These are phyloP conservation scores for Myotis myotis DNA, from an alignment of 2,797 vertebrate species.

Conservation along the genomic window DNA sequence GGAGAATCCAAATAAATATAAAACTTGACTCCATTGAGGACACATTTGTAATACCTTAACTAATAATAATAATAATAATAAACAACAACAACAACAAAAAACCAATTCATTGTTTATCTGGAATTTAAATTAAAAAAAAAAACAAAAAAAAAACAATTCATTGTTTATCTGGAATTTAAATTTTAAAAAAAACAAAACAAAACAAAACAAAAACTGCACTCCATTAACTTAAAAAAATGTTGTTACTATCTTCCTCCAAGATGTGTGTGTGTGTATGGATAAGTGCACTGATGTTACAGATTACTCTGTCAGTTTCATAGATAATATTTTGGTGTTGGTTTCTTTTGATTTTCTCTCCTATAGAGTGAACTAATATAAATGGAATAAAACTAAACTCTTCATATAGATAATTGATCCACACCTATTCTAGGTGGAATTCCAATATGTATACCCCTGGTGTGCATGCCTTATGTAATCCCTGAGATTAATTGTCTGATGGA, in stretches of 20 bases:
- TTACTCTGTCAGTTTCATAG: neutral
- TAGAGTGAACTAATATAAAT: neutral
- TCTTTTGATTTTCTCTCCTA: neutral
- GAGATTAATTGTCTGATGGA: neutral
- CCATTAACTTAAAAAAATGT: neutral
- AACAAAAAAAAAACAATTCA: too few species aligned
- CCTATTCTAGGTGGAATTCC: neutral
- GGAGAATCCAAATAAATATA: neutral
- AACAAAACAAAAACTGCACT: too few species aligned
- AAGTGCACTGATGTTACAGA: neutral
- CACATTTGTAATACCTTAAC: too few species aligned
- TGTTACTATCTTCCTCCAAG: neutral
- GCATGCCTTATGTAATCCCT: neutral
- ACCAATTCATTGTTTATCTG: too few species aligned
- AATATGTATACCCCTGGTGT: neutral
- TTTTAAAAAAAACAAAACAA: too few species aligned
- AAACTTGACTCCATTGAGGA: neutral
- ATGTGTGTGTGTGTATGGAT: neutral
- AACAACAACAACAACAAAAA: too few species aligned
- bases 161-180: too few species aligned
- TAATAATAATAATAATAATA: too few species aligned
- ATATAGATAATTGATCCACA: neutral
- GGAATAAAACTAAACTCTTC: neutral
- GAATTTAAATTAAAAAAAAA: too few species aligned
- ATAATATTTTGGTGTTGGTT: neutral